A percentile compares a stretch with the other conserved stretches of the same genome.
These are phyloP conservation scores for Zaprionus ornatus DNA, from an alignment of 1,140 invertebrate genomes.

Conservation along the genomic window DNA sequence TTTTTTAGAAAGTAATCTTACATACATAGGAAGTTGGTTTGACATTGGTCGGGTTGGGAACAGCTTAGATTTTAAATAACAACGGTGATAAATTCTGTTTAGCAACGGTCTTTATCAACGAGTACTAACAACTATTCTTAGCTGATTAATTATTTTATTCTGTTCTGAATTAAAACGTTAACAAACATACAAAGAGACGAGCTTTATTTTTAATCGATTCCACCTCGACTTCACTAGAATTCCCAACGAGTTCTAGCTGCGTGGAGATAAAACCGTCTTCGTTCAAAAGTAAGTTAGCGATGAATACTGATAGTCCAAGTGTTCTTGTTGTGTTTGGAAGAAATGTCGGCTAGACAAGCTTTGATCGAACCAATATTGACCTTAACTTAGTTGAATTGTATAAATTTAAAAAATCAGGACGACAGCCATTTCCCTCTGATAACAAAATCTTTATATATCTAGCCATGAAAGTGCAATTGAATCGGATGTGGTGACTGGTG, in stretches of 20 bases:
- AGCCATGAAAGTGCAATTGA: neutral
- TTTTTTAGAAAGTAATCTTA: constrained; percentile 18
- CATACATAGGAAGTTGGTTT: constrained; percentile 45
- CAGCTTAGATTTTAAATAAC: neutral
- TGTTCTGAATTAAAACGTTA: neutral
- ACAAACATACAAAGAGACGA: neutral
- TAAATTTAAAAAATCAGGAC: too few relatives aligned
- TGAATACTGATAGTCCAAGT: too few relatives aligned
- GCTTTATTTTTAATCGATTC: too few relatives aligned
- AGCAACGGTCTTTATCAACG: neutral
- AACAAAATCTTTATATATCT: neutral
- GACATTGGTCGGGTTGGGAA: constrained; percentile 22
- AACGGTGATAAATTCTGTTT: neutral
- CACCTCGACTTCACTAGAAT: too few relatives aligned
- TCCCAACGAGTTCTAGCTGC: too few relatives aligned
- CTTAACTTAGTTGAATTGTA: too few relatives aligned
- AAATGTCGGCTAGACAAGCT: too few relatives aligned
- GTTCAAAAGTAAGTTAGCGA: too few relatives aligned
- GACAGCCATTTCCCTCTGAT: too few relatives aligned
- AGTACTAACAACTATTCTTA: neutral
- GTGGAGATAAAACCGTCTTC: too few relatives aligned
- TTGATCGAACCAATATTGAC: too few relatives aligned
- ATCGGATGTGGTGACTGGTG: neutral
- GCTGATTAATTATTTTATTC: neutral
- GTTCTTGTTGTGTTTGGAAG: too few relatives aligned